Base-by-base conservation (phyloP, 2,113 vertebrate genomes). In the Crypturellus undulatus region DNA sequence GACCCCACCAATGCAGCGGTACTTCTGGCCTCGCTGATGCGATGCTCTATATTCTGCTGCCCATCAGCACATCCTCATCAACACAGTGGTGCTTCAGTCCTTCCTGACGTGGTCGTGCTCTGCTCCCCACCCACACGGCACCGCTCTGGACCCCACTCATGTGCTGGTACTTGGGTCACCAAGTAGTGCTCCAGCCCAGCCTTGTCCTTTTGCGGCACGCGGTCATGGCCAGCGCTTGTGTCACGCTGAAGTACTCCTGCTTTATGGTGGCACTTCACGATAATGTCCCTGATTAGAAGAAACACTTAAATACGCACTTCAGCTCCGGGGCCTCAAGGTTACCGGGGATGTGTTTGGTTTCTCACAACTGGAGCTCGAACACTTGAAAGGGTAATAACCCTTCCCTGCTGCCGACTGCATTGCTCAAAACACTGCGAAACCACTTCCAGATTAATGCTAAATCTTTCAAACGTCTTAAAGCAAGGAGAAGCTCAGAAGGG, bases 301-400 rank as follows among this genome's bases (percentile, higher is more conserved):
- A 36, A 5, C 63, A 2, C 32, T 12, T 8, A 11, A 17, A 13
- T 2, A 5, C 26, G 1, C 47, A 1, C n/a, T 13, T 9, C 30
- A 3, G 30, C 3, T 3, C 40, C 0, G 28, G 51, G 47, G 42
- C 77, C 68, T 72, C 15, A 4, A 3, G 22, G 54, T 47, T 40
- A 68, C 20, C 4, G 24, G 32, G 19, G 12, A 21, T 24, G 9
- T 4, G 20, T 9, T 12, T 4, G 18, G 10, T 76, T 26, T 12
- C 12, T 24, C 34, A 1, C 32, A 2, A 2, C 2, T 5, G 5
- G 19, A 34, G 13, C 52, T 67, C n/a, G 13, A 56, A 2, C 68
- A 2, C 62, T 5, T 25, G 0, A 8, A 4, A 16, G n/a, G 49
- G n/a, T 52, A 3, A 7, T 11, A 4, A 49, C 8, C 40, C 12